Evolutionary conservation across 2,797 vertebrate genomes (phyloP).

Genomic region (Sitta carolinensis): DNA sequence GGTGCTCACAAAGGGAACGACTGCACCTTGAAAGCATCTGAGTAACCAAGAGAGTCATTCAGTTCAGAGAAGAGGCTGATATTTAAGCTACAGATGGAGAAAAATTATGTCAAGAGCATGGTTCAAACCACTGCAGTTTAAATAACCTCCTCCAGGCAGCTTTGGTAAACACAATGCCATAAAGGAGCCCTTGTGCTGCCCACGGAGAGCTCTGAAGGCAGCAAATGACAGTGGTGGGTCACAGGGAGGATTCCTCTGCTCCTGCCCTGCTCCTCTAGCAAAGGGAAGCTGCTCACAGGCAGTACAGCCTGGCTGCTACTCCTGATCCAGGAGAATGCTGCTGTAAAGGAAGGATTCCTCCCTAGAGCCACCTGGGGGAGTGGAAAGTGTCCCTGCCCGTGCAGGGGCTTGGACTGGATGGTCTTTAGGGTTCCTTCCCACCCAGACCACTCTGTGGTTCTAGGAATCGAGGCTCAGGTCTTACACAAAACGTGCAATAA

Average conservation of each 20-base stretch:
- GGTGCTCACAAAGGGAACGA: not conserved
- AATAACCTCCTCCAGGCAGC: slow-evolving; percentile 23
- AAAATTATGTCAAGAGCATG: slow-evolving; percentile 23
- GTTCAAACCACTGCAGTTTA: slow-evolving; percentile 18
- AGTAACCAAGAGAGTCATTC: not conserved
- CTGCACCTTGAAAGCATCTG: not conserved
- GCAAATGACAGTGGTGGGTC: accelerated
- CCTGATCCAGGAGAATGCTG: not conserved
- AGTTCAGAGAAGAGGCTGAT: not conserved
- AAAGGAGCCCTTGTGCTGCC: not conserved
- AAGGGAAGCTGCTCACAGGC: not conserved
- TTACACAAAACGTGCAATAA: not conserved
- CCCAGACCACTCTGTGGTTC: not conserved
- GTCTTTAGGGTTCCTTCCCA: not conserved
- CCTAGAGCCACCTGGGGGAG: not conserved
- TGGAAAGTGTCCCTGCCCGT: accelerated
- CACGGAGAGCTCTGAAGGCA: not conserved
- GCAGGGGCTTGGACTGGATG: not conserved
- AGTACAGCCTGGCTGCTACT: not conserved
- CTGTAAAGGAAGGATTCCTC: not conserved
- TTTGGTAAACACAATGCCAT: not conserved
- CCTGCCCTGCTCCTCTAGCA: not conserved
- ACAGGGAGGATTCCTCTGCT: not conserved
- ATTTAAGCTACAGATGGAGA: slow-evolving; percentile 13
- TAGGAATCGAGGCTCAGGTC: not conserved